These are phyloP conservation scores for Halcyon smyrnensis DNA, from an alignment of 2,797 vertebrate species.

Conservation along the genomic window DNA sequence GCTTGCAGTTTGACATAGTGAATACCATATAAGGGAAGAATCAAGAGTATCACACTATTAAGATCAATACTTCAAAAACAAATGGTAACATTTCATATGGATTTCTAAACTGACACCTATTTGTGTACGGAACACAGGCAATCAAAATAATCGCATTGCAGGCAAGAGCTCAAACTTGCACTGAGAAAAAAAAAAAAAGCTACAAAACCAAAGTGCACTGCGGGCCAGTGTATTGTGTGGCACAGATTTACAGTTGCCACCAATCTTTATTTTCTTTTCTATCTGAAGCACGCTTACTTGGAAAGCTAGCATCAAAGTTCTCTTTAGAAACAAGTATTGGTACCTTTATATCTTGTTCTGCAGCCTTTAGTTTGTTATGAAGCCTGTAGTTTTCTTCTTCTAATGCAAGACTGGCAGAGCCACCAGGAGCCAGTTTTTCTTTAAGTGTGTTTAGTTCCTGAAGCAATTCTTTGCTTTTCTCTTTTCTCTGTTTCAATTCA, in stretches of 20 bases:
- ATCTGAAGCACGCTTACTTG: neutral
- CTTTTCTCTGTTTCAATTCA: constrained; percentile 68
- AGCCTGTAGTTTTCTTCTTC: constrained; percentile 75
- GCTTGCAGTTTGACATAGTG: neutral
- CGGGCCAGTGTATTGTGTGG: too few species aligned
- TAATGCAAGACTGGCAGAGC: constrained; percentile 3
- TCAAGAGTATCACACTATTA: neutral
- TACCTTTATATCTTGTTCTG: constrained; percentile 78
- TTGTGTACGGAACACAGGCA: neutral
- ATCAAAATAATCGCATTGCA: neutral
- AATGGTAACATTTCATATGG: neutral
- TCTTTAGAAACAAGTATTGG: neutral
- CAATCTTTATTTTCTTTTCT: neutral
- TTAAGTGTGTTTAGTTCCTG: constrained; percentile 61
- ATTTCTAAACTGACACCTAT: neutral
- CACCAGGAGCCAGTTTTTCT: constrained; percentile 11
- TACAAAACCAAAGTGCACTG: neutral
- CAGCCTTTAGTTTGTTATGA: constrained; percentile 60
- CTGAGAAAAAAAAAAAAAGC: neutral
- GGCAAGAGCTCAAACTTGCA: neutral
- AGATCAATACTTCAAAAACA: neutral
- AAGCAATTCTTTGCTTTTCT: constrained; percentile 76
- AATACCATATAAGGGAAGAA: neutral
- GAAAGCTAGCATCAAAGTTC: neutral
- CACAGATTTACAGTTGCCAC: neutral